These are phyloP conservation scores for Spizaetus ornatus DNA, from an alignment of 2,113 vertebrate species.

Conservation along the genomic window DNA sequence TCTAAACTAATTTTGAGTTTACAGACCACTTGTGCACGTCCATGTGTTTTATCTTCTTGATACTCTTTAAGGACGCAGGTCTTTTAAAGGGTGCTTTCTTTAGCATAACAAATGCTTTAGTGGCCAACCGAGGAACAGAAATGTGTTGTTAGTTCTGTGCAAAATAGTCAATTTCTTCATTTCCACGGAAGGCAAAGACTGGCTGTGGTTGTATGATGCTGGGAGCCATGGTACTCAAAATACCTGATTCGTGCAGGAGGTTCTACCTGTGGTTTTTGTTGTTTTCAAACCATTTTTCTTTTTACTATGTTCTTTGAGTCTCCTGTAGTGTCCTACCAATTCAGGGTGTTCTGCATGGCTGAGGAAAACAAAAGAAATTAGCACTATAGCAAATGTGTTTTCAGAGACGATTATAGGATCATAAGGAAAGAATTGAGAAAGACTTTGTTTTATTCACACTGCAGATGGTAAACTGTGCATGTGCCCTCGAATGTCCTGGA, in stretches of 20 bases:
- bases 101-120: not conserved
- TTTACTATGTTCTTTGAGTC: not conserved
- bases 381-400: not conserved
- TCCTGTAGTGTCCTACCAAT: not conserved
- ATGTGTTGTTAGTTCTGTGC: not conserved
- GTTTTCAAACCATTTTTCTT: not conserved
- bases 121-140: not conserved
- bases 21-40: not conserved
- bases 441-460: not conserved
- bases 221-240: not conserved
- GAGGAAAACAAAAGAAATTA: not conserved
- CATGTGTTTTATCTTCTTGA: not conserved
- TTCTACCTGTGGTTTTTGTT: not conserved
- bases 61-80: not conserved
- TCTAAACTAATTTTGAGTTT: not conserved
- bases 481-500: not conserved
- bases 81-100: not conserved
- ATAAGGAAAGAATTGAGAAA: not conserved
- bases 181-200: not conserved
- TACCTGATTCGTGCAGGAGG: accelerated
- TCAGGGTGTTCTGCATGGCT: not conserved
- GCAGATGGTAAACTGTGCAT: not conserved
- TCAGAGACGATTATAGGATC: not conserved
- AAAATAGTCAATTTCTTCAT: not conserved
- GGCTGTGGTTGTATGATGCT: not conserved